Base-by-base conservation (phyloP, 2,113 vertebrate genomes). In the Rafetus swinhoei region DNA sequence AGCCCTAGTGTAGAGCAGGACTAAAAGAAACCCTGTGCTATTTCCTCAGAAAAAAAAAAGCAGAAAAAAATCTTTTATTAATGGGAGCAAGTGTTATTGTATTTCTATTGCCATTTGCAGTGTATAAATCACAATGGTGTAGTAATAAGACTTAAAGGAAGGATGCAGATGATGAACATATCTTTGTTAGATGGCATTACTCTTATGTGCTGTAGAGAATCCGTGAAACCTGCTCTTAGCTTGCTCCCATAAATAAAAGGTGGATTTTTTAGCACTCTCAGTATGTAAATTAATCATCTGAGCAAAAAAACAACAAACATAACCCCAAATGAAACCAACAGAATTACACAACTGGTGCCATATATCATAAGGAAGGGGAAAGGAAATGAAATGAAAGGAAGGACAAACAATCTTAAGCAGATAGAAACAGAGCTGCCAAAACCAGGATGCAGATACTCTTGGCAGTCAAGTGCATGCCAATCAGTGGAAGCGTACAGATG, bases 401-500 rank as follows among this genome's bases (percentile, higher is more conserved):
- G 50, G 9, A 5, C 5, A 21, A 1, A 69, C 65, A 69, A 4
- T 32, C 14, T 69, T 6, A 32, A 69, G 32, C 62, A n/a, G 65
- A 69, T n/a, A 69, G 65, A 69, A n/a, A 21, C 0, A 22, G 2
- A 65, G 29, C 15, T 76, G 83, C 39, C 53, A 19, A 25, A 85
- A 88, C 3, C 59, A 4, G 32, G 8, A 84, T 87, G 53, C 55
- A 27, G 90, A 35, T 54, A 2, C 0, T 21, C 1, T 22, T 57
- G 54, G 39, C 0, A 0, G 11, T 3, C 13, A 1, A 79, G 39
- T 25, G 15, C 14, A 4, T 57, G 39, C 50, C 82, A 57, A 22
- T 86, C 15, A 32, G 13, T 60, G n/a, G 7, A 21, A 85, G 32
- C n/a, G 25, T 35, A 29, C 1, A 1, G 0, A 0, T 32, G 5